Evolutionary conservation across 2,113 vertebrate genomes (phyloP).

Genomic region (Anser brachyrhynchus): DNA sequence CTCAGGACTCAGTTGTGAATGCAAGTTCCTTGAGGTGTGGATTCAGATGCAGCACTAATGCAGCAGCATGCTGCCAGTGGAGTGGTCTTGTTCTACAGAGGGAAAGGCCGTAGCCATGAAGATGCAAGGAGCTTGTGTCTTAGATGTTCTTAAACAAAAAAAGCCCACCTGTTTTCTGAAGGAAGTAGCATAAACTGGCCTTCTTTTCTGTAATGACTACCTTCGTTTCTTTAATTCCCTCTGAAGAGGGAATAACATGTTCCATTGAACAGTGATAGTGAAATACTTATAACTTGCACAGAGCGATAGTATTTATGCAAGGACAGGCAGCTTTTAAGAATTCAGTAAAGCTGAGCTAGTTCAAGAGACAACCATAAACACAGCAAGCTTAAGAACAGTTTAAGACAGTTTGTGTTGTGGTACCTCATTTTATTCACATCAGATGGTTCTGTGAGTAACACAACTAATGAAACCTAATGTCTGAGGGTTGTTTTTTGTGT

Average conservation of each 20-base stretch:
- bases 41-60: neutral
- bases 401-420: neutral
- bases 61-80: neutral
- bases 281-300: neutral
- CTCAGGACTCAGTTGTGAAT: neutral
- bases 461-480: neutral
- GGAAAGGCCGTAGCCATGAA: neutral
- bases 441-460: neutral
- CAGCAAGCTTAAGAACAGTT: neutral
- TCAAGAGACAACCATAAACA: neutral
- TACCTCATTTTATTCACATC: neutral
- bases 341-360: neutral
- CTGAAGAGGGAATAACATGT: accelerated
- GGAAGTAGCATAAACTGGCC: neutral
- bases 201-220: neutral
- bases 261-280: accelerated
- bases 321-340: neutral
- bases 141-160: neutral
- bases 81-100: neutral
- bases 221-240: neutral
- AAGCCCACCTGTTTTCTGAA: neutral
- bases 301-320: neutral
- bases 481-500: neutral
- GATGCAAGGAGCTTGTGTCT: accelerated
- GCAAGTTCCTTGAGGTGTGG: too few relatives aligned